phyloP scores from a whole-genome alignment of 2,797 vertebrate species.

The Iguana delicatissima region DNA sequence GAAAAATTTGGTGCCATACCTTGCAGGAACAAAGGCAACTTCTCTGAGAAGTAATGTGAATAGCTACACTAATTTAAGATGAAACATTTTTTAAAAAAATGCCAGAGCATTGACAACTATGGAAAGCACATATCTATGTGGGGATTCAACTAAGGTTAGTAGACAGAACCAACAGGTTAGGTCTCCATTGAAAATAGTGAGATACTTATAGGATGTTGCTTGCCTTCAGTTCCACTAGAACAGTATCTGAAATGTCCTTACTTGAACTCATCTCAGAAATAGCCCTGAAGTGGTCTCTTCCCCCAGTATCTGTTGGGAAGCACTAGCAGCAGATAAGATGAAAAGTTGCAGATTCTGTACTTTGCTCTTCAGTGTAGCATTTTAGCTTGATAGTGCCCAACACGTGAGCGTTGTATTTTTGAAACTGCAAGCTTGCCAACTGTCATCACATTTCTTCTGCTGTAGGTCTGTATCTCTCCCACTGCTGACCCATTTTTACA shows the following conservation, averaged over 20 bases:
- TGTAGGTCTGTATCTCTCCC: neutral
- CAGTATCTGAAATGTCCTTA: too few relatives aligned
- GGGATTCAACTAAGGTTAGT: too few relatives aligned
- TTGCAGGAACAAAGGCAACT: too few relatives aligned
- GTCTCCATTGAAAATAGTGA: too few relatives aligned
- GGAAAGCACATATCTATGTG: too few relatives aligned
- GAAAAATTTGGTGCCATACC: too few relatives aligned
- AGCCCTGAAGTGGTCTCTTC: neutral
- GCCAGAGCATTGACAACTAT: accelerated
- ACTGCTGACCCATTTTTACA: neutral
- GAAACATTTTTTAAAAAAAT: too few relatives aligned
- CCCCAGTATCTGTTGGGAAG: neutral
- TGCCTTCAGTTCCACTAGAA: too few relatives aligned
- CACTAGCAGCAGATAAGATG: neutral
- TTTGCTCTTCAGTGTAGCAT: neutral
- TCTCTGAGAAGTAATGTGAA: too few relatives aligned
- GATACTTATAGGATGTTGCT: too few relatives aligned
- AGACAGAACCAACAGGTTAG: neutral
- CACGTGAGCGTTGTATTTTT: neutral
- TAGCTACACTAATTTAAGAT: too few relatives aligned
- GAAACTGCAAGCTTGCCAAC: slow-evolving; percentile 6
- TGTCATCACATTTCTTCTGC: neutral
- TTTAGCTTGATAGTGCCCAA: neutral
- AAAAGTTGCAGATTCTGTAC: neutral
- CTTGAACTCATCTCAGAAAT: neutral